Conservation (phyloP, 2,113 vertebrate genomes). For the Pelodiscus sinensis region DNA sequence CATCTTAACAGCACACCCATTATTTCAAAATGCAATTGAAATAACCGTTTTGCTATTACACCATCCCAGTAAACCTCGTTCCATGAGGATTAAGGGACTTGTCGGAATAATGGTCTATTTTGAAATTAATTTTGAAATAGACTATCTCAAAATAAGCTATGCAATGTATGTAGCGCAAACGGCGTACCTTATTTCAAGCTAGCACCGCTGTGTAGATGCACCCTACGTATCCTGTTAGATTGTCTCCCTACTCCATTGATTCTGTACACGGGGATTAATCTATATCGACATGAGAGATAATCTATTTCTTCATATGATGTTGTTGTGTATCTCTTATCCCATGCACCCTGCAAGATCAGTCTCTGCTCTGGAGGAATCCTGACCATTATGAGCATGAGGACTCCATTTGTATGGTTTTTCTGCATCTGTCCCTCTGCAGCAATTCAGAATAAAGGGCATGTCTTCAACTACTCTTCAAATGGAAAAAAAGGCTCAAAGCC, state of each 20-base stretch:
- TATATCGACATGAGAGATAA: background rate
- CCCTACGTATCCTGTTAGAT: background rate
- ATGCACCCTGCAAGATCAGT: background rate
- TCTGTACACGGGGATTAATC: background rate
- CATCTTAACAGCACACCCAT: no score
- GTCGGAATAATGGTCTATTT: no score
- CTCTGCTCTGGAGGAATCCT: background rate
- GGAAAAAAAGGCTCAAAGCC: background rate
- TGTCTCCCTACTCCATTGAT: background rate
- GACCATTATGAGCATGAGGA: background rate
- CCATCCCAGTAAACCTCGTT: no score
- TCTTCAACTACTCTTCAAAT: background rate
- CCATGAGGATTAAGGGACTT: no score
- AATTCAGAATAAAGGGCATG: background rate
- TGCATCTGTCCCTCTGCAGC: background rate
- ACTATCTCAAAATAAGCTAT: no score
- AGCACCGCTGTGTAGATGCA: no score
- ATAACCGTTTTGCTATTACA: no score
- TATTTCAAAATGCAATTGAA: no score
- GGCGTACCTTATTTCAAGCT: no score
- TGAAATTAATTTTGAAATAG: no score
- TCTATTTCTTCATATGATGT: background rate
- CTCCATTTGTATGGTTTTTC: background rate
- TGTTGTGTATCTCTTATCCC: background rate
- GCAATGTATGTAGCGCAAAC: no score